A percentile compares a stretch with the other conserved stretches of the same genome.
phyloP scores from a whole-genome alignment of 2,113 vertebrate genomes.

The Reinhardtius hippoglossoides region DNA sequence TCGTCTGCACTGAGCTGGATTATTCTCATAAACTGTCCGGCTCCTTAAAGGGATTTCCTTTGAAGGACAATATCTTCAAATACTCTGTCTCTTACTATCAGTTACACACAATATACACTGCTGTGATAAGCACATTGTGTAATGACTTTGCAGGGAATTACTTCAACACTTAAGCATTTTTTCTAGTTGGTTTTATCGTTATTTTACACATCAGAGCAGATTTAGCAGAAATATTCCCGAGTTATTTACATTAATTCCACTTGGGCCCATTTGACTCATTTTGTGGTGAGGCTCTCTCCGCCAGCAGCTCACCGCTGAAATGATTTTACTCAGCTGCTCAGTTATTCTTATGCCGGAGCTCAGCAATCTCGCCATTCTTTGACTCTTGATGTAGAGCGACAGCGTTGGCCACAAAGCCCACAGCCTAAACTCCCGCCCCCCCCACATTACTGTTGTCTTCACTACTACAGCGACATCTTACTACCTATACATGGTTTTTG shows the following conservation, averaged over 20 bases:
- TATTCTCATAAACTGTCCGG: slow-evolving; percentile 19
- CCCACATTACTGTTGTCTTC: slow-evolving; percentile 55
- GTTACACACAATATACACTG: slow-evolving; percentile 7
- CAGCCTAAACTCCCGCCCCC: slow-evolving; percentile 43
- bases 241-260: slow-evolving; percentile 51
- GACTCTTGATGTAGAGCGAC: slow-evolving; percentile 39
- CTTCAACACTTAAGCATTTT: slow-evolving; percentile 16
- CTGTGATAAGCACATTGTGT: slow-evolving; percentile 22
- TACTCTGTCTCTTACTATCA: not conserved
- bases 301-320: slow-evolving; percentile 15
- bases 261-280: slow-evolving; percentile 22
- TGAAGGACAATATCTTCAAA: slow-evolving; percentile 10
- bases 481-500: slow-evolving; percentile 59
- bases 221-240: slow-evolving; percentile 12
- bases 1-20: slow-evolving; percentile 8
- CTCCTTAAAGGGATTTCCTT: slow-evolving; percentile 23
- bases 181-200: slow-evolving; percentile 28
- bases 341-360: slow-evolving; percentile 36
- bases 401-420: slow-evolving; percentile 40
- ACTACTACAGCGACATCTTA: slow-evolving; percentile 40
- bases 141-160: slow-evolving; percentile 1
- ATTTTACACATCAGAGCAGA: slow-evolving; percentile 31
- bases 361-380: slow-evolving; percentile 16
- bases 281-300: slow-evolving; percentile 15
- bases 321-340: slow-evolving; percentile 33